Evolutionary conservation across 2,888 invertebrate species (phyloP).

Genomic region (Boloria selene): DNA sequence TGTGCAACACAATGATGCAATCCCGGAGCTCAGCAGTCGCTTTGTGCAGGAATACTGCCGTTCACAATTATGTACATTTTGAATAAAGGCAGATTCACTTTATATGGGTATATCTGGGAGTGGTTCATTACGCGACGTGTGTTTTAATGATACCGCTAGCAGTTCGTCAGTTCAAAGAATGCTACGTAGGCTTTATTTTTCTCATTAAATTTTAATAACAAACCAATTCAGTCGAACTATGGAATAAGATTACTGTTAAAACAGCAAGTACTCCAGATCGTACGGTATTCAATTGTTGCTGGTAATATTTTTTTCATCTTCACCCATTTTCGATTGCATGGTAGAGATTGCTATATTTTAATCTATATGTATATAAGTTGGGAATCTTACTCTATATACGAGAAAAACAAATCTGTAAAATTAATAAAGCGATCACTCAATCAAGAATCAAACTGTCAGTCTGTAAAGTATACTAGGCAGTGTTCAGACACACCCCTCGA

Average conservation of each 20-base stretch:
- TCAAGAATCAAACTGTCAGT: too few relatives aligned
- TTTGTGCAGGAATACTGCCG: slow-evolving; percentile 65
- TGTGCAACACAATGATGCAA: slow-evolving; percentile 76
- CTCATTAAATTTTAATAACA: slow-evolving; percentile 35
- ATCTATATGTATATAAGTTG: too few relatives aligned
- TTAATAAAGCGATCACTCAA: too few relatives aligned
- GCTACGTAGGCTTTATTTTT: slow-evolving; percentile 26
- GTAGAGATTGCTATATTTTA: too few relatives aligned
- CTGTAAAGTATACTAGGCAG: too few relatives aligned
- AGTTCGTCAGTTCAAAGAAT: slow-evolving; percentile 30
- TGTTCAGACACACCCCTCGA: too few relatives aligned
- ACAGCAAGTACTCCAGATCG: not conserved
- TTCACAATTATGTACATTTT: slow-evolving; percentile 68
- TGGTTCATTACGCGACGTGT: slow-evolving; percentile 57
- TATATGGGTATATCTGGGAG: slow-evolving; percentile 52
- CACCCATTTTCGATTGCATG: too few relatives aligned
- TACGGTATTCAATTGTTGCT: not conserved
- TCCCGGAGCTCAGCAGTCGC: slow-evolving; percentile 59
- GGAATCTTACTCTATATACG: too few relatives aligned
- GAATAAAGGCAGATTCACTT: slow-evolving; percentile 65
- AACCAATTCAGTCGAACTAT: slow-evolving; percentile 23
- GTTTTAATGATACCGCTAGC: slow-evolving; percentile 41
- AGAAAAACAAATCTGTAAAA: too few relatives aligned
- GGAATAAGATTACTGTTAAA: slow-evolving; percentile 35
- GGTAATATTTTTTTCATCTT: too few relatives aligned